A percentile compares a stretch with the other conserved stretches of the same genome.
Conservation (phyloP, 2,888 invertebrate genomes). For the Hydraecia micacea region DNA sequence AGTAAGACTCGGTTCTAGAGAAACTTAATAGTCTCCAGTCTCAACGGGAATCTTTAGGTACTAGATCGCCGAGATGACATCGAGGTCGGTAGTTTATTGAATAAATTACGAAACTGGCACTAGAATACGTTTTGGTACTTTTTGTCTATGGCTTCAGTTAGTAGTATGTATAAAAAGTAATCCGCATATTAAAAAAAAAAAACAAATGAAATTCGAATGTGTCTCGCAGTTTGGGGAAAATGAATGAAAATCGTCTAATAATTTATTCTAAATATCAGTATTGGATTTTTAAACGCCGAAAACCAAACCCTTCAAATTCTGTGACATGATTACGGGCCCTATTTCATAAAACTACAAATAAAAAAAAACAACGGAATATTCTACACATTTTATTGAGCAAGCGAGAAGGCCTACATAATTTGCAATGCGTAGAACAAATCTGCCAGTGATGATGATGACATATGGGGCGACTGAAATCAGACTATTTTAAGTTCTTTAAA, state of each 20-base stretch:
- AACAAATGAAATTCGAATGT: not conserved
- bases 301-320: not conserved
- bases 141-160: constrained; percentile 4
- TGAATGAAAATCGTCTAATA: not conserved
- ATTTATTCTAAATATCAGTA: not conserved
- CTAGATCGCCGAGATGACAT: constrained; percentile 44
- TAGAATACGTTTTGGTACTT: constrained; percentile 10
- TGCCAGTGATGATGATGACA: too few species aligned
- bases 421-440: too few species aligned
- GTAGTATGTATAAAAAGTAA: not conserved
- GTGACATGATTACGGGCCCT: not conserved
- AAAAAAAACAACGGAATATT: not conserved
- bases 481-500: not conserved
- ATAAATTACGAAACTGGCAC: constrained; percentile 49
- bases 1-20: constrained; percentile 51
- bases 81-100: constrained; percentile 56
- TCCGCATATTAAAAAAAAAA: not conserved
- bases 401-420: too few species aligned
- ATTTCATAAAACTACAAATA: not conserved
- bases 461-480: too few species aligned
- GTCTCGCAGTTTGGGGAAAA: not conserved
- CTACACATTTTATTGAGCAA: not conserved
- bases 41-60: constrained; percentile 54
- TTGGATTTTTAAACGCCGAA: not conserved
- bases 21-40: constrained; percentile 64